Percentiles rank a stretch among this genome's conserved stretches.
These are phyloP conservation scores for Sterna hirundo DNA, from an alignment of 2,113 vertebrate genomes.

Conservation along the genomic window DNA sequence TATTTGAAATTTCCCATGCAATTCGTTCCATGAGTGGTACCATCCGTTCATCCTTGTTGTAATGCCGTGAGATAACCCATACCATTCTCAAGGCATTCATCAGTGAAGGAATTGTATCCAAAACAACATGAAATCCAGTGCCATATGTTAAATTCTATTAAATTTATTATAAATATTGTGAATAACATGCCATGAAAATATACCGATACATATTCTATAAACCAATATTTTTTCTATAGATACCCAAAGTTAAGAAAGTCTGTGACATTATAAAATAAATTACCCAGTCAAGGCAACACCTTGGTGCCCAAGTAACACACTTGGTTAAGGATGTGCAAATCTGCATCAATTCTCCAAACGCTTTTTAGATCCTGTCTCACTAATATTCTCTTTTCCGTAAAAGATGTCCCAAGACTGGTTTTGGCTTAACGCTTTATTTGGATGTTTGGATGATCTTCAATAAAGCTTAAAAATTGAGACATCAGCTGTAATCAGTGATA, in stretches of 20 bases:
- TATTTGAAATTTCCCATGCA: slow-evolving; percentile 87
- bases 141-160: slow-evolving; percentile 72
- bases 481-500: background rate
- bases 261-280: background rate
- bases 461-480: background rate
- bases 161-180: background rate
- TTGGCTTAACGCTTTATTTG: background rate
- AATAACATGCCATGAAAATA: background rate
- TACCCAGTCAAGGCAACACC: background rate
- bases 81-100: slow-evolving; percentile 85
- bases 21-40: slow-evolving; percentile 88
- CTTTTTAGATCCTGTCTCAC: background rate
- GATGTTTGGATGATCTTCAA: background rate
- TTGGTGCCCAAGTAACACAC: background rate
- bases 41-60: slow-evolving; percentile 88
- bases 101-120: slow-evolving; percentile 84
- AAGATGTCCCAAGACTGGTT: background rate
- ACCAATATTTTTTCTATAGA: background rate
- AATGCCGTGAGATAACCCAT: slow-evolving; percentile 89
- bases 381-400: background rate
- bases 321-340: background rate
- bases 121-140: slow-evolving; percentile 73
- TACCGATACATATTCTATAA: background rate
- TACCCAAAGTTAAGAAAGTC: background rate
- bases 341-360: background rate